Evolutionary conservation across 2,888 invertebrate genomes (phyloP).

Genomic region (Lacanobia oleracea): DNA sequence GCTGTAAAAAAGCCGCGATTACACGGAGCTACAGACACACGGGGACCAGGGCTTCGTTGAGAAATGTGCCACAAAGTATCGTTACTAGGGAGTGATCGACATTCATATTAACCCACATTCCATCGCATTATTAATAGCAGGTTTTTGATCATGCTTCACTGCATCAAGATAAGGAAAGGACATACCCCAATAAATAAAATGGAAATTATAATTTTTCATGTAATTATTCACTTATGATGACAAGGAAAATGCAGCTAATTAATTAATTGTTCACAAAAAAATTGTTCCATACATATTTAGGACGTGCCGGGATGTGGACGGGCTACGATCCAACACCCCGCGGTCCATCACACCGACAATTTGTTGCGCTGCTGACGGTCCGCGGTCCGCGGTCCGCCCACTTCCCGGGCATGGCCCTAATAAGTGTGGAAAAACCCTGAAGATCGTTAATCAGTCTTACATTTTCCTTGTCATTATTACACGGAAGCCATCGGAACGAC

Average conservation of each 20-base stretch:
- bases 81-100: not conserved
- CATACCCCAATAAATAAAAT: not conserved
- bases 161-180: conserved; percentile 11
- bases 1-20: conserved; percentile 33
- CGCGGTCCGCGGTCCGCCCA: no score
- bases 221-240: not conserved
- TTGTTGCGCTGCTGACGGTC: no score
- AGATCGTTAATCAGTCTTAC: not conserved
- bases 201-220: not conserved
- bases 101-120: conserved; percentile 26
- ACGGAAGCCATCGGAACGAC: conserved; percentile 32
- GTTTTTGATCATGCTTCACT: conserved; percentile 18
- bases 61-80: not conserved
- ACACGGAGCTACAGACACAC: not conserved
- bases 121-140: conserved; percentile 27
- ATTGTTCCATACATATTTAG: no score
- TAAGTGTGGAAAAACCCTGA: no score
- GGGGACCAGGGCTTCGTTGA: not conserved
- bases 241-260: conserved; percentile 20
- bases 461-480: conserved; percentile 16
- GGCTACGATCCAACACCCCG: no score
- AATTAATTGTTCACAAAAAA: not conserved
- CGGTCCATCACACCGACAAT: no score
- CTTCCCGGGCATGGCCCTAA: no score
- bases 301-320: no score